Evolutionary conservation across 2,113 vertebrate species (phyloP).

Genomic region (Puntigrus tetrazona): DNA sequence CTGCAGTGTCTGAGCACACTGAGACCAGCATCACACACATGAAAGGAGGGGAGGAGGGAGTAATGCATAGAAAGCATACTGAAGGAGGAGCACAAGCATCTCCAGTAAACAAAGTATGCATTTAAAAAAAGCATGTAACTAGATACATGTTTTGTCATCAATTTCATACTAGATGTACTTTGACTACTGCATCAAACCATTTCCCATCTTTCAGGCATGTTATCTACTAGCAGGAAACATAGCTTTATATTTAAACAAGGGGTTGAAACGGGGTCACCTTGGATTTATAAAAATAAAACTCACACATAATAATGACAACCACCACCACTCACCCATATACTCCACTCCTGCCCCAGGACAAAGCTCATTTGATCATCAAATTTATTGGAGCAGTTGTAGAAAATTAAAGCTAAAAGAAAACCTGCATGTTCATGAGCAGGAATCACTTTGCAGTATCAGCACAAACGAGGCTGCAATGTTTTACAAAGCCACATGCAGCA

Average conservation of each 20-base stretch:
- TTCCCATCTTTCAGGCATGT: background rate
- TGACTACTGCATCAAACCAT: background rate
- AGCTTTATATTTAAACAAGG: no score
- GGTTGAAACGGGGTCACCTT: no score
- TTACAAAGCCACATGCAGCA: background rate
- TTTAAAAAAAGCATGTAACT: background rate
- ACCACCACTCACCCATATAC: no score
- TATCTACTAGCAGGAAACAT: background rate
- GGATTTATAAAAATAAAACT: no score
- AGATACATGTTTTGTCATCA: background rate
- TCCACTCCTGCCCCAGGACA: no score
- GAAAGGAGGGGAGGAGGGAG: slow-evolving; percentile 47
- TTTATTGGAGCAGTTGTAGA: background rate
- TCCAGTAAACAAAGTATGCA: background rate
- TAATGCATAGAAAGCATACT: background rate
- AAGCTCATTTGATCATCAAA: background rate
- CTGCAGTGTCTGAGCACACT: slow-evolving; percentile 76
- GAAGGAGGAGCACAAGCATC: slow-evolving; percentile 2
- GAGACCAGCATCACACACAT: slow-evolving; percentile 68
- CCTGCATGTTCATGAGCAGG: background rate
- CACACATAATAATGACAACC: no score
- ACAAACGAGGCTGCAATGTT: background rate
- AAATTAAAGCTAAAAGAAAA: background rate
- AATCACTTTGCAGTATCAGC: background rate
- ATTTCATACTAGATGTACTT: background rate